phyloP scores from a whole-genome alignment of 2,113 vertebrate species.

The Coreoperca whiteheadi region DNA sequence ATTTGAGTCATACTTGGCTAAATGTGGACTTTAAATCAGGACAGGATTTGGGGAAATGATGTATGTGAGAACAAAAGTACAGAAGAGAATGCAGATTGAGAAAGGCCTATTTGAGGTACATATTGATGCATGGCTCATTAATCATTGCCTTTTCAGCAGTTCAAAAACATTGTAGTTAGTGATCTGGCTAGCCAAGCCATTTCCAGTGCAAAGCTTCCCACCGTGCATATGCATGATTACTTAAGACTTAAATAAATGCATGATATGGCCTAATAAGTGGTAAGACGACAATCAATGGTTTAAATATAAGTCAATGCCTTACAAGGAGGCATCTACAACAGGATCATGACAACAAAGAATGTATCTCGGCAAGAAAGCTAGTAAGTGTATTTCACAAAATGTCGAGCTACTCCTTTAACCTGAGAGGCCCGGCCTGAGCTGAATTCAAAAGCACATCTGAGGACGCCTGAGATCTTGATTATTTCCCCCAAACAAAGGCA shows the following conservation, averaged over 20 bases:
- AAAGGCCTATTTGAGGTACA: not conserved
- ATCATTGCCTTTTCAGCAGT: not conserved
- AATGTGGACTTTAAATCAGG: not conserved
- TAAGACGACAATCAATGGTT: not conserved
- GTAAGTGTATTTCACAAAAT: conserved; percentile 10
- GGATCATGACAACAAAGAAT: no score
- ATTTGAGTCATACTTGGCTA: not conserved
- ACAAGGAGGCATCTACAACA: not conserved
- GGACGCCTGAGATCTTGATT: conserved; percentile 63
- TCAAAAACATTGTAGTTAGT: not conserved
- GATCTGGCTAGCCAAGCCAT: not conserved
- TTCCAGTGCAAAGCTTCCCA: not conserved
- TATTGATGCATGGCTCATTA: not conserved
- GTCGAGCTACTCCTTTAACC: conserved; percentile 1
- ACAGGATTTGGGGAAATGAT: not conserved
- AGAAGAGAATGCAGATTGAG: not conserved
- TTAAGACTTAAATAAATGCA: not conserved
- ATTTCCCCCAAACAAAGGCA: conserved; percentile 65
- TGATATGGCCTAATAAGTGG: not conserved
- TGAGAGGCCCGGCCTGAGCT: conserved; percentile 4
- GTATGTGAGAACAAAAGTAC: not conserved
- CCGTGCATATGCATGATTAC: no score
- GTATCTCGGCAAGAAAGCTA: not conserved
- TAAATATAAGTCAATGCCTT: not conserved
- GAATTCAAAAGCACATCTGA: conserved; percentile 43